Base-by-base conservation (phyloP, 2,797 vertebrate genomes). In the Propithecus perrieri region DNA sequence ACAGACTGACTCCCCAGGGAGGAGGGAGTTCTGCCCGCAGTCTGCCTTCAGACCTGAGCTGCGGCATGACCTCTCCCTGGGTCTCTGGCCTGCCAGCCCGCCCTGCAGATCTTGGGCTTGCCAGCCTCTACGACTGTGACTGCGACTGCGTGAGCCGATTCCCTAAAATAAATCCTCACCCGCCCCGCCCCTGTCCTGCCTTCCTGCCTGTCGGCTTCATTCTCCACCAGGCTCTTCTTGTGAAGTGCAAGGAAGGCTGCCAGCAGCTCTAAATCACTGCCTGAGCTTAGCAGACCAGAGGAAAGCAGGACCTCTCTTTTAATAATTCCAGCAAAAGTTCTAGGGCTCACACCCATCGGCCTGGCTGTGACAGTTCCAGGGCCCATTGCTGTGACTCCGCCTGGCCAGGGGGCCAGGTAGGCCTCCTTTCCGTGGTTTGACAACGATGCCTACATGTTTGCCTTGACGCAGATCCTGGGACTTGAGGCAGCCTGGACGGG, bases 131-230 rank as follows among this genome's bases (percentile, higher is more conserved):
- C 48, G 2, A 8, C 4, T 14, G 28, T 30, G 26, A n/a, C n/a
- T n/a, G n/a, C n/a, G n/a, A n/a, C n/a, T n/a, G n/a, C n/a, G n/a
- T 2, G 13, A 48, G 28, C 38, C 5, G 1, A 10, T n/a, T 67
- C 53, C 67, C 57, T 75, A 75, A 12, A 41, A 38, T 30, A 59
- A 80, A 41, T 8, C 33, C 48, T 9, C 38, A 4, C 65, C 7
- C 0, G 24, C 46, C 38, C 12, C 35, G 1, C 28, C 12, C n/a
- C 10, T 4, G 48, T 48, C 33, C 67, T 35, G 2, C 80, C 50
- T 30, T 76, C 50, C 20, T 20, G 11, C 17, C 18, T 5, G 17
- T n/a, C n/a, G 55, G 30, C 41, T 85, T 84, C 84, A 5, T 75
- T 71, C 48, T 9, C 11, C 24, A 85, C 63, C 7, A n/a, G 61